Base-by-base conservation (phyloP, 2,888 invertebrate species). In the Rotaria macrura region DNA sequence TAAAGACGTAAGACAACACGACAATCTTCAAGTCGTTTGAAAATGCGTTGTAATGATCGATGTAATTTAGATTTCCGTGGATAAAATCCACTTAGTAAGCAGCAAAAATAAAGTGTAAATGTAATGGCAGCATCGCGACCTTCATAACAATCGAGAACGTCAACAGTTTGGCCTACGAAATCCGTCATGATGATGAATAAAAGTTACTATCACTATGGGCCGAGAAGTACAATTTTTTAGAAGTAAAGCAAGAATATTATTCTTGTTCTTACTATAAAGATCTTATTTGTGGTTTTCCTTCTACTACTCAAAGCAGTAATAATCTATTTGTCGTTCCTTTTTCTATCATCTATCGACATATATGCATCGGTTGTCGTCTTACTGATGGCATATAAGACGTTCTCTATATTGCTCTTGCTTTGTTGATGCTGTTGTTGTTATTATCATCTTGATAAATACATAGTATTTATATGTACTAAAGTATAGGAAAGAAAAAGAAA, bases 81-180 rank as follows among this genome's bases (percentile, higher is more conserved):
- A 25, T 74, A 84, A 65, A 55, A 86, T 29, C 65, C 55, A 47
- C 84, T 55, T 17, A 86, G 79, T 83, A 86, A 40, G 25, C 84
- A 84, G 12, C 84, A 43, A 40, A 84, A 86, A 83, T 86, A 84
- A 34, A 86, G 55, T n/a, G 79, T 79, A 83, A 86, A 54, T 55
- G 86, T 84, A 29, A 86, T 86, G 6, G 84, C 86, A 38, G 86
- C 84, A 83, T 86, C 86, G 25, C 86, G 86, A 25, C 86, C 86
- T 55, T 86, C 84, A 40, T 86, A 86, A 55, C 84, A 84, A 55
- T 86, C 86, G n/a, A 86, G 57, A 55, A 84, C 84, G 57, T 86
- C 86, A 79, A 65, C 65, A 7, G 65, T 65, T 65, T 34, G 65
- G 17, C 65, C 20, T 14, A 65, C 34, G 20, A 34, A 34, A 65